Evolutionary conservation across 2,113 vertebrate species (phyloP), one percentile per base, ranked within the genome.

Genomic region (Cheirogaleus medius): DNA sequence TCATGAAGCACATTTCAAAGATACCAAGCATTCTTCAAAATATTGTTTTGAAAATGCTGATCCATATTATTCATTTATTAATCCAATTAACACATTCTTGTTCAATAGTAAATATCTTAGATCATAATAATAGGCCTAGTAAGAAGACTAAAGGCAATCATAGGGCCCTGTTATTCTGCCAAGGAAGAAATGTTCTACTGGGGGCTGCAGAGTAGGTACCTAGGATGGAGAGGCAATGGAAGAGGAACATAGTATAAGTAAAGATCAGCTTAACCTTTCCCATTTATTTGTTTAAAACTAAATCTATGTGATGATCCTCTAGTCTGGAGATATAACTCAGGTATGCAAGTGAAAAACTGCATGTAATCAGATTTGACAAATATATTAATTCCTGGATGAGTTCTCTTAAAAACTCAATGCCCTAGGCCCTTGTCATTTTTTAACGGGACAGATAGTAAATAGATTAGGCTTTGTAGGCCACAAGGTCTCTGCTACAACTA

Each of bases 391-490:
- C 29, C n/a, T 83, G 12, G 27, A 29, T 77, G 42, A 83, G 81
- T 89, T 90, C 44, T 91, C 54, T 83, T 91, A 47, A 91, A 85
- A 88, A 21, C 17, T 63, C 76, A 83, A n/a, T 83, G 42, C n/a
- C 20, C 76, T 71, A 60, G 14, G 25, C 58, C 58, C 58, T 63
- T 29, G 58, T 63, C 25, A 63, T 68, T 73, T 66, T 63, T 76
- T 56, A 39, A 95, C 49, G 5, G 29, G 9, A n/a, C 17, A 69
- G 29, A 63, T 69, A 18, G 49, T 68, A 63, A 76, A 60, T 87
- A 88, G 82, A 87, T 91, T 83, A 91, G 60, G 17, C 17, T 87
- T 60, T 44, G 8, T 54, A 58, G 71, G 13, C 37, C 63, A 37
- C 44, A 88, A 47, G 21, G 9, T 85, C 71, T 89, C 34, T 64